Conservation (phyloP, 2,888 invertebrate genomes). For the Galerucella nymphaeae region DNA sequence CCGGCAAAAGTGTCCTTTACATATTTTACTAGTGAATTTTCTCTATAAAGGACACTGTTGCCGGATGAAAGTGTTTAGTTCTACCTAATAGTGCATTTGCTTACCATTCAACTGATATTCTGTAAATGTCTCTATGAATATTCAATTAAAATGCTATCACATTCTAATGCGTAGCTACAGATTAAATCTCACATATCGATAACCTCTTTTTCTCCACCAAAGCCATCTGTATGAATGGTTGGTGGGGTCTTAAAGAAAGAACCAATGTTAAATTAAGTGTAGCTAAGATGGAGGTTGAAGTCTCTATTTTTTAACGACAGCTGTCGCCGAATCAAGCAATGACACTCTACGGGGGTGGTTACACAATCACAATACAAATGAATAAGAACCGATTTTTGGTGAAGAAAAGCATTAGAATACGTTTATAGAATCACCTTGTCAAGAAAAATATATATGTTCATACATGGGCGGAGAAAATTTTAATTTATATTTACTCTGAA, state of each 20-base stretch:
- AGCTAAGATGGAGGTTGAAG: conserved; percentile 66
- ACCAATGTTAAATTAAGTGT: conserved; percentile 66
- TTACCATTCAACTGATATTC: neutral
- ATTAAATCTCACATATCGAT: conserved; percentile 2
- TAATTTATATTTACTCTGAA: too few relatives aligned
- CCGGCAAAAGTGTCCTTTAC: too few relatives aligned
- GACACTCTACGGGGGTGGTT: conserved; percentile 66
- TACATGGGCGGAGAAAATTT: conserved; percentile 35
- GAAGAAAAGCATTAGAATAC: conserved; percentile 61
- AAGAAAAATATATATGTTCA: conserved; percentile 34
- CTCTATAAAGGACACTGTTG: too few relatives aligned
- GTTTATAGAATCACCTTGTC: conserved; percentile 58
- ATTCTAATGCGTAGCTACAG: conserved; percentile 1
- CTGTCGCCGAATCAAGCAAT: conserved; percentile 60
- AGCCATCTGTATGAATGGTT: conserved; percentile 49
- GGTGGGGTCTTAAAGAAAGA: conserved; percentile 46
- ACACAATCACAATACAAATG: conserved; percentile 64
- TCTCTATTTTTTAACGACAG: conserved; percentile 66
- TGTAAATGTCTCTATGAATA: neutral
- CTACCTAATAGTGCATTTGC: too few relatives aligned
- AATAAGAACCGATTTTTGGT: conserved; percentile 61
- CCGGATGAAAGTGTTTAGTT: too few relatives aligned
- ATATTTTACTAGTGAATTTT: too few relatives aligned
- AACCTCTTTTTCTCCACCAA: conserved; percentile 46
- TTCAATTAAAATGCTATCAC: neutral